Evolutionary conservation across 1,140 invertebrate genomes (phyloP).

Genomic region (Himalopsyche phryganea): DNA sequence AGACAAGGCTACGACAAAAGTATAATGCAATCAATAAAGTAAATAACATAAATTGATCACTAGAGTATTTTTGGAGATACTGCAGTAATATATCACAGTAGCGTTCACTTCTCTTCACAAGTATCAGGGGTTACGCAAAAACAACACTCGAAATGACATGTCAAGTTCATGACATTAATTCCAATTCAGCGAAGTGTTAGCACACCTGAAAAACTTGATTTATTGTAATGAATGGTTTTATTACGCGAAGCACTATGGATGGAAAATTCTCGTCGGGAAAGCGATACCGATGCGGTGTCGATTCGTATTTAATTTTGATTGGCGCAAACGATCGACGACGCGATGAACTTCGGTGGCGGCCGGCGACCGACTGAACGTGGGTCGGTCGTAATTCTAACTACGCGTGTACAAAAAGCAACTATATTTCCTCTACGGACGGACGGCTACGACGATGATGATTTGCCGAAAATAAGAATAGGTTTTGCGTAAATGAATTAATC

Average conservation of each 20-base stretch:
- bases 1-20: no score
- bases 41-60: no score
- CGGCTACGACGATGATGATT: background rate
- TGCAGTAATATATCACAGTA: no score
- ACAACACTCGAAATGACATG: slow-evolving; percentile 3
- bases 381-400: background rate
- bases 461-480: background rate
- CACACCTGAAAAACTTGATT: background rate
- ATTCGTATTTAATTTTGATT: background rate
- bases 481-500: no score
- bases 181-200: background rate
- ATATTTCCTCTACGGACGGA: no score
- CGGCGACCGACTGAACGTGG: background rate
- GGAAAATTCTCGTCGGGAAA: no score
- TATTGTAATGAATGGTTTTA: background rate
- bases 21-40: no score
- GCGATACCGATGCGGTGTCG: no score
- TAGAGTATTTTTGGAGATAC: no score
- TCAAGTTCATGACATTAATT: slow-evolving; percentile 7
- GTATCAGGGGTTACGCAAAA: background rate
- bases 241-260: background rate
- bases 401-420: background rate
- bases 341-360: background rate
- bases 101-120: no score
- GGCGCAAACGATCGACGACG: background rate